Evolutionary conservation across 2,797 vertebrate genomes (phyloP), one percentile per base, ranked within the genome.

Genomic region (Pyrocephalus nanus): DNA sequence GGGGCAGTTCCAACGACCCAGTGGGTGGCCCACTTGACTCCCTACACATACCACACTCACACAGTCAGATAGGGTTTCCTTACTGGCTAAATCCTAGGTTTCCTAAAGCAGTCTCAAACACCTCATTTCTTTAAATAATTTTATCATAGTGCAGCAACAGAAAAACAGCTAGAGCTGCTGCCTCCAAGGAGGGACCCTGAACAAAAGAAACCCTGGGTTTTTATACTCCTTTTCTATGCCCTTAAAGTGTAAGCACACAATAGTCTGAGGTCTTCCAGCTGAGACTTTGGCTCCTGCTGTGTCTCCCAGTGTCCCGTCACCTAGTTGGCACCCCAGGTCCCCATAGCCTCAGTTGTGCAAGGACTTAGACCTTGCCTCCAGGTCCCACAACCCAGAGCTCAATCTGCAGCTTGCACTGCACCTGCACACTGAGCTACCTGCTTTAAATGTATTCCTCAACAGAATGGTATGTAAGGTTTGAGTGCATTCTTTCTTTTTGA

Each of bases 21-120:
- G 4, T 4, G 27, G 36, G n/a, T 36, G 26, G 14, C 7, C 40
- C n/a, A 5, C 7, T 15, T 62, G 32, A 4, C 11, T 50, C 18
- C 12, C 36, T 55, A 38, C 48, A 55, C 32, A 43, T 32, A 20
- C 42, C 19, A 43, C 32, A 25, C 36, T 36, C 23, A 32, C 13
- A n/a, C 12, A 16, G 19, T 25, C 36, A 57, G 34, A 15, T 19
- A 36, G 42, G 19, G 5, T n/a, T 50, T 75, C 22, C 32, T 55
- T 29, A n/a, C 6, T 5, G 8, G 5, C 22, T 61, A 2, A 0
- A 7, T 43, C 11, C 47, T 50, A 26, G 8, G 3, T 23, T 75
- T 62, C 60, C 53, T 23, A 27, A 12, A 43, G 27, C 15, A 36
- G 15, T 69, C 67, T 73, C 51, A 43, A 22, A 65, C 6, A 45